These are phyloP conservation scores for Ianthella basta DNA, from an alignment of 37 sponge, comb jelly and placozoan genomes.

Conservation along the genomic window DNA sequence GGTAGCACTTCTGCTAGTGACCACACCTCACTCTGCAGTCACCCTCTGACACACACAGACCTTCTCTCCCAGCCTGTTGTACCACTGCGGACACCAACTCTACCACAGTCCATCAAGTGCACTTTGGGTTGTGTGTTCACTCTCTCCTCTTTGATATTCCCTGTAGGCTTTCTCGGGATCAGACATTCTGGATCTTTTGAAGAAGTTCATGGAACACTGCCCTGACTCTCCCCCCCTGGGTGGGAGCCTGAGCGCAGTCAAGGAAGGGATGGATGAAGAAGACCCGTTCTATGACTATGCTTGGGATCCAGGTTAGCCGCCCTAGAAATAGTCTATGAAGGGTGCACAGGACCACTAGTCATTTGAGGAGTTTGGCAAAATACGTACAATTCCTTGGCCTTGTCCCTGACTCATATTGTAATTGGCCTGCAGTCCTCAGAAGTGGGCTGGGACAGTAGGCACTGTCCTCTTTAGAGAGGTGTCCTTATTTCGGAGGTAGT, in stretches of 20 bases:
- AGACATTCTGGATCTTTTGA: constrained; percentile 54
- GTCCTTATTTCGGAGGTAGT: too few relatives aligned
- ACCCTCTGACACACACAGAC: too few relatives aligned
- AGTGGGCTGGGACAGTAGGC: too few relatives aligned
- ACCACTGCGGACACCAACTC: too few relatives aligned
- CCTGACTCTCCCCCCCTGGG: constrained; percentile 44
- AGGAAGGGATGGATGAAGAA: constrained; percentile 12
- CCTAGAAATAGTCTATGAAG: too few relatives aligned
- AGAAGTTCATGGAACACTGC: constrained; percentile 67
- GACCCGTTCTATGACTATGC: constrained; percentile 52
- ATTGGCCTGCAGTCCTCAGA: too few relatives aligned
- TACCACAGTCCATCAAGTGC: too few relatives aligned
- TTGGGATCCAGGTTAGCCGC: constrained; percentile 76
- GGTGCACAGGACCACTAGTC: neutral
- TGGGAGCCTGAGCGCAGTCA: constrained; percentile 43
- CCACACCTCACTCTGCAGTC: too few relatives aligned
- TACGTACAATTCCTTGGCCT: neutral
- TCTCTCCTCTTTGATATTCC: neutral
- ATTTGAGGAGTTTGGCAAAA: neutral
- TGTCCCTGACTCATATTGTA: neutral
- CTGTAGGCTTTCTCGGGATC: neutral
- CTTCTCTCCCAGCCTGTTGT: too few relatives aligned
- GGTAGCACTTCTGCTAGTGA: too few relatives aligned
- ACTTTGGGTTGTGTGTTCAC: too few relatives aligned
- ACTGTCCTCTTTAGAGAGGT: too few relatives aligned